Percentiles rank a stretch among this genome's conserved stretches.
Conservation (phyloP, 2,888 invertebrate species). For the Hymenopus coronatus region DNA sequence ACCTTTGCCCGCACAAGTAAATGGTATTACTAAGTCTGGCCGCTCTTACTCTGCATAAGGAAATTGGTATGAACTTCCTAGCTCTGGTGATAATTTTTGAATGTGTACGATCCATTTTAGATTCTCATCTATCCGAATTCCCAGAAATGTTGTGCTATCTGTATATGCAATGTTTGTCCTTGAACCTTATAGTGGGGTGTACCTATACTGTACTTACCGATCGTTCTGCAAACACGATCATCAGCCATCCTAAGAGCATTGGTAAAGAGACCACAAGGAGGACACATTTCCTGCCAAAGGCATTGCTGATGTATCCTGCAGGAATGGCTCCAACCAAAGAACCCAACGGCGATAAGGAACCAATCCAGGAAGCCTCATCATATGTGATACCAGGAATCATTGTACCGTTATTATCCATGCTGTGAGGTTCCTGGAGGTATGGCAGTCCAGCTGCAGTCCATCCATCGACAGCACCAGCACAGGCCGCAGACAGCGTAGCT, state of each 20-base stretch:
- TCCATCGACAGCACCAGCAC: slow-evolving; percentile 50
- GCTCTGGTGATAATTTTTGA: no score
- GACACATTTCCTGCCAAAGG: slow-evolving; percentile 36
- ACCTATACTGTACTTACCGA: background rate
- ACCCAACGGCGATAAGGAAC: slow-evolving; percentile 67
- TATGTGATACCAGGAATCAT: slow-evolving; percentile 46
- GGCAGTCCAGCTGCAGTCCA: slow-evolving; percentile 52
- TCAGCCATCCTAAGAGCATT: slow-evolving; percentile 67
- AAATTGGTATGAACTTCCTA: no score
- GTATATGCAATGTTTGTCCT: no score
- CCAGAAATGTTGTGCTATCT: no score
- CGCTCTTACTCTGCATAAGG: no score
- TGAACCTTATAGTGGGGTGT: no score
- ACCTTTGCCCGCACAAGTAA: no score
- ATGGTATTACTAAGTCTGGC: no score
- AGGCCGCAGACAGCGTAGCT: slow-evolving; percentile 52
- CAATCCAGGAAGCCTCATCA: slow-evolving; percentile 69
- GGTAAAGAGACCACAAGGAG: slow-evolving; percentile 56
- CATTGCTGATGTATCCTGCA: slow-evolving; percentile 53
- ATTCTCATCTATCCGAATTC: no score
- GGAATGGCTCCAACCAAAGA: slow-evolving; percentile 67
- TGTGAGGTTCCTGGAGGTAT: slow-evolving; percentile 40
- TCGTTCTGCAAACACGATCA: slow-evolving; percentile 57
- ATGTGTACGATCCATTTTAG: no score
- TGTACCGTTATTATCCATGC: slow-evolving; percentile 47